These are phyloP conservation scores for Lagodon rhomboides DNA, from an alignment of 2,797 vertebrate species.

Conservation along the genomic window DNA sequence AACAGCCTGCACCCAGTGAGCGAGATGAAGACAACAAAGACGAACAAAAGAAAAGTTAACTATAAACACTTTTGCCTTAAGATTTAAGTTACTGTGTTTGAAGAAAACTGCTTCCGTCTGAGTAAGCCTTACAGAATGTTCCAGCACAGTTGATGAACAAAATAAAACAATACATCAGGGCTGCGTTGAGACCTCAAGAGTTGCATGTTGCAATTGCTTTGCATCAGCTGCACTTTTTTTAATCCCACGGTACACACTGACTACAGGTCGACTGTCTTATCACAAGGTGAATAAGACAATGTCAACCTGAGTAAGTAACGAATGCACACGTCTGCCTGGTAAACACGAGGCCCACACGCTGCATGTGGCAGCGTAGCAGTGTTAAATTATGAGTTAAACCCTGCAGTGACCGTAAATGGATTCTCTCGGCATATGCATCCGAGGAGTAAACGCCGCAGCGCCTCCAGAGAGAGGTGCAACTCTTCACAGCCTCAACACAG, in stretches of 20 bases:
- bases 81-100: not conserved
- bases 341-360: not conserved
- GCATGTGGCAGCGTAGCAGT: not conserved
- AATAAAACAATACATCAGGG: not conserved
- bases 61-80: not conserved
- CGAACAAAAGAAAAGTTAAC: too few species aligned
- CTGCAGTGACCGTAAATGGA: not conserved
- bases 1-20: too few species aligned
- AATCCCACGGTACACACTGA: not conserved
- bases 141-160: not conserved
- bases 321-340: not conserved
- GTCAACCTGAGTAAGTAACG: not conserved
- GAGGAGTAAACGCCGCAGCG: not conserved
- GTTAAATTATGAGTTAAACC: slow-evolving; percentile 1
- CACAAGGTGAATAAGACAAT: not conserved
- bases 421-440: not conserved
- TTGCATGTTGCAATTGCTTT: not conserved
- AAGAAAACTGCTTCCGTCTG: not conserved
- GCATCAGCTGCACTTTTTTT: not conserved
- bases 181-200: not conserved
- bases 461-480: slow-evolving; percentile 1
- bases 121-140: not conserved
- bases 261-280: not conserved
- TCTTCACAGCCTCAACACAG: not conserved
- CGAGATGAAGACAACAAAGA: too few species aligned